Percentiles rank a stretch among this genome's conserved stretches.
These are phyloP conservation scores for Seriola quinqueradiata DNA, from an alignment of 2,113 vertebrate genomes.

Conservation along the genomic window DNA sequence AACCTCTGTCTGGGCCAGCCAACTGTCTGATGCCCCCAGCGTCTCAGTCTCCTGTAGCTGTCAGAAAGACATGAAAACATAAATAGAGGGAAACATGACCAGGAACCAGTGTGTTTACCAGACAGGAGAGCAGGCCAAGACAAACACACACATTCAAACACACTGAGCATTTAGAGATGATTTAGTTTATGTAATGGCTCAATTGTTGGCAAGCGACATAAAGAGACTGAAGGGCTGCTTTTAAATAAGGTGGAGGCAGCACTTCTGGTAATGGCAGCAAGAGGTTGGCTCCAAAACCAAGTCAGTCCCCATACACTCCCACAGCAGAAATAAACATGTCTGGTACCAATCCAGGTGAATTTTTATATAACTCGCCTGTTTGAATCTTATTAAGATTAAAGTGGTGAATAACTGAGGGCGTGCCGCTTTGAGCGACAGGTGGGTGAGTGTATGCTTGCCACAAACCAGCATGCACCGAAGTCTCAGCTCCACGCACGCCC, in stretches of 20 bases:
- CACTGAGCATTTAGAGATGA: background rate
- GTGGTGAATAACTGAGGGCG: too few species aligned
- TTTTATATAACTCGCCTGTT: too few species aligned
- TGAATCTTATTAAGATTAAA: too few species aligned
- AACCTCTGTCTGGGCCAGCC: background rate
- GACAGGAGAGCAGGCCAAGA: constrained; percentile 8
- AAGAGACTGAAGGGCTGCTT: background rate
- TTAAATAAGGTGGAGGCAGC: background rate
- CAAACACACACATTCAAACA: background rate
- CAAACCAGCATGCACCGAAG: too few species aligned
- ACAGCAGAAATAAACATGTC: too few species aligned
- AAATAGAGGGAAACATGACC: constrained; percentile 33
- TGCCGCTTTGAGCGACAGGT: too few species aligned
- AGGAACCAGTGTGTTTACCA: constrained; percentile 44
- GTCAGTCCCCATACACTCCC: too few species aligned
- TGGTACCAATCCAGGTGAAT: too few species aligned
- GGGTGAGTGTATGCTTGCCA: too few species aligned
- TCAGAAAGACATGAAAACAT: constrained; percentile 21
- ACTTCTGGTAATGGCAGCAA: too few species aligned
- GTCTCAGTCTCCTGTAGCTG: constrained; percentile 1
- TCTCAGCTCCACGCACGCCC: too few species aligned
- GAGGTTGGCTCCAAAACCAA: too few species aligned
- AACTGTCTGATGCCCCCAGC: background rate
- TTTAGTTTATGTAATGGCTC: background rate
- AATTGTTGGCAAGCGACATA: background rate